Base-by-base conservation (phyloP, 2,113 vertebrate genomes). In the Oplegnathus fasciatus region DNA sequence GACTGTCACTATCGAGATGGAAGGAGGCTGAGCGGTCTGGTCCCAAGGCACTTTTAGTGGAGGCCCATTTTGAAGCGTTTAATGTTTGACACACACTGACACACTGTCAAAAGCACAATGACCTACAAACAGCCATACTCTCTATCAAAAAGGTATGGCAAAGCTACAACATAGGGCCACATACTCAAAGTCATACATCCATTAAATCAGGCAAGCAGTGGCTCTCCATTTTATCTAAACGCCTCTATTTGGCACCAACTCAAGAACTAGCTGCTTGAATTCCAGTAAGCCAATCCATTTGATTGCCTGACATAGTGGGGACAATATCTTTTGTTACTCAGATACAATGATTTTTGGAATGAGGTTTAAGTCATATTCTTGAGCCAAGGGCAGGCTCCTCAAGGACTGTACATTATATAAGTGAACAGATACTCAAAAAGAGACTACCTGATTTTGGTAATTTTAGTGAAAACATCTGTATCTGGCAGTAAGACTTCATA, bases 61-160 rank as follows among this genome's bases (percentile, higher is more conserved):
- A 90, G 82, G 75, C 70, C 86, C 79, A 86, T 93, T 92, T 90
- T 84, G 83, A 86, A 84, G 78, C 86, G 83, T 96, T 94, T 93
- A 85, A 80, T 91, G 91, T 93, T 94, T 92, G 94, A 92, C 94
- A 92, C 82, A 66, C 78, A 88, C 77, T 85, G 89, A 92, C 91
- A 93, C 75, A 76, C 82, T 93, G 93, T 94, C 91, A 94, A 82
- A 91, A 92, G 78, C 91, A 94, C 83, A 86, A 87, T 94, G 92
- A 94, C 90, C 93, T 93, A 89, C 87, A 92, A 91, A 90, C 87
- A 88, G 80, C 66, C 75, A n/a, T 72, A 74, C 65, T 89, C 86
- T 88, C 75, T 70, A 78, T 90, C 75, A 88, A 78, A 83, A 89
- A 86, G 86, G 83, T 88, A 82, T 57, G 37, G 26, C 54, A 9